Percentiles rank a stretch among this genome's conserved stretches.
Evolutionary conservation across 35 echinoderm and acorn worm species (phyloP).

Genomic region (Apostichopus parvimensis): DNA sequence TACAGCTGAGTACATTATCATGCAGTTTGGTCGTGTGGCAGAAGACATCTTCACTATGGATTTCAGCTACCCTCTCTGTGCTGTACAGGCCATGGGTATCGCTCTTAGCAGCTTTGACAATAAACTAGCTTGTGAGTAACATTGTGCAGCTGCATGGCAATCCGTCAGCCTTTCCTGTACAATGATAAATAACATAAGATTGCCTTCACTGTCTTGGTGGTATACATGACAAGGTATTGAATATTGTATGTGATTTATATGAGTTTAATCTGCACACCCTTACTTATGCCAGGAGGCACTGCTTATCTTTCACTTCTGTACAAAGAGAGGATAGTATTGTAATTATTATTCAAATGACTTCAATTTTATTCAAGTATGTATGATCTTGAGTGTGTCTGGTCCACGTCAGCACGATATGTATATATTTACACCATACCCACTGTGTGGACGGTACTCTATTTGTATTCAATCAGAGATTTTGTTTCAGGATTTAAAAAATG

Average conservation of each 20-base stretch:
- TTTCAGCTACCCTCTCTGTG: slow-evolving; percentile 98
- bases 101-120: slow-evolving; percentile 98
- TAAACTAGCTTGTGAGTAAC: slow-evolving; percentile 94
- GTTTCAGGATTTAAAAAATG: neutral
- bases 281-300: neutral
- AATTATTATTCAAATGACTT: neutral
- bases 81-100: slow-evolving; percentile 92
- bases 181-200: neutral
- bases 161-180: neutral
- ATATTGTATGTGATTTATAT: too few species aligned
- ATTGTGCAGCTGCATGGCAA: neutral
- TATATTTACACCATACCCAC: neutral
- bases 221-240: neutral
- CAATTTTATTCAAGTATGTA: too few species aligned
- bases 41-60: slow-evolving; percentile 99
- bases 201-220: neutral
- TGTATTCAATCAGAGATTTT: neutral
- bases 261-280: neutral
- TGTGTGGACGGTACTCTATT: neutral
- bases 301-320: slow-evolving; percentile 9
- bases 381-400: neutral
- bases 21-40: slow-evolving; percentile 98
- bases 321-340: neutral
- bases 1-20: slow-evolving; percentile 97
- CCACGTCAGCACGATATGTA: neutral